Evolutionary conservation across 2,113 vertebrate species (phyloP), one percentile per base, ranked within the genome.

Genomic region (Cettia cetti): DNA sequence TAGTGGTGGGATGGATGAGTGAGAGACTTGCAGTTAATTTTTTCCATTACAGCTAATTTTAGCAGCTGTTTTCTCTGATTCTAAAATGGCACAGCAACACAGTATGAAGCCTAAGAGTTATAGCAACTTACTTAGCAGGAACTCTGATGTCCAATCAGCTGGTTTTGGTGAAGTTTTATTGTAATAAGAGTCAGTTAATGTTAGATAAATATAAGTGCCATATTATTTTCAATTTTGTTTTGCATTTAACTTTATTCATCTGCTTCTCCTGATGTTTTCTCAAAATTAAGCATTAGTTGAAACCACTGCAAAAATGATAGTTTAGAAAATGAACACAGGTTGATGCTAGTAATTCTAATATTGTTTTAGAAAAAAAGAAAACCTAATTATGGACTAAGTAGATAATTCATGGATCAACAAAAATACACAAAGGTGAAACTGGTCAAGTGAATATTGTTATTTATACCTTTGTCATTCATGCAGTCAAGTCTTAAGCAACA

Each of bases 31-130:
- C 91, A 82, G 63, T 65, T 96, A 85, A 96, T 96, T 97, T 97
- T 98, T 98, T 98, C 97, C 96, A 89, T 92, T 96, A 71, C 83
- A 94, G 91, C 86, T 98, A 90, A 97, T 97, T 97, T 97, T 94
- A 92, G 89, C 92, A 97, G 95, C 95, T 97, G 52, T 95, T 97
- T 95, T 95, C 86, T 96, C 80, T 71, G 88, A 83, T 94, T 97
- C 82, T 45, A 71, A 42, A 76, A 86, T 97, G 86, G 94, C 92
- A 90, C 8, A 23, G 70, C 82, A 85, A 57, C 11, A 70, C 61
- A 53, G 39, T 87, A 76, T 50, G 40, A 92, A 86, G 79, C 52
- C 72, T 75, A 35, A n/a, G 50, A 59, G 68, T 69, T 87, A 9
- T 12, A 39, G 28, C 35, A 70, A 23, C 57, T 76, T 45, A 57